Conservation (phyloP, 1,140 invertebrate genomes). For the Ceratoteleas bidentatus region DNA sequence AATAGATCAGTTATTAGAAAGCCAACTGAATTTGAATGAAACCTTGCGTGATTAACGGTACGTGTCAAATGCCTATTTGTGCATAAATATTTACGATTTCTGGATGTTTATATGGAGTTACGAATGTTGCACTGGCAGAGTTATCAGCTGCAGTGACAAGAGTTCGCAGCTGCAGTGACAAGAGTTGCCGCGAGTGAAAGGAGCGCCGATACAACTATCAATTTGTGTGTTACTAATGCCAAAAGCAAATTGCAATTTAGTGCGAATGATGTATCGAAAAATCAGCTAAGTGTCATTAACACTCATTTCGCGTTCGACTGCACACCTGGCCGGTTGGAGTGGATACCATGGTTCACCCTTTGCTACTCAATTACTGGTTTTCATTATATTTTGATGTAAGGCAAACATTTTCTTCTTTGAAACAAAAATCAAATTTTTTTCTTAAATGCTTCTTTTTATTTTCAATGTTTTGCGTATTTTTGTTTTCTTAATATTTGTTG, state of each 20-base stretch:
- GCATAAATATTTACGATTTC: slow-evolving; percentile 1
- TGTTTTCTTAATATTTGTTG: no score
- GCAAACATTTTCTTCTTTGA: no score
- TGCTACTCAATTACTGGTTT: no score
- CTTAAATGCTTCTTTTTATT: no score
- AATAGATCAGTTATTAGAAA: background rate
- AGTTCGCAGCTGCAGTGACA: background rate
- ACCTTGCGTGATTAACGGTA: background rate
- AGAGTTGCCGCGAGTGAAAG: background rate
- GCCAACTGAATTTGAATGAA: background rate
- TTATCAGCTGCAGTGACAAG: background rate
- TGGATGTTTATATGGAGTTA: background rate
- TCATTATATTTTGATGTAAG: no score
- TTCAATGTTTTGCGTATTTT: no score
- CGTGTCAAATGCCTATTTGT: background rate
- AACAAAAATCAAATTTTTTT: no score
- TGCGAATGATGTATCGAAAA: background rate
- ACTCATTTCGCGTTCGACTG: background rate
- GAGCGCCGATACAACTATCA: background rate
- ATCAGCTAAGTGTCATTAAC: background rate
- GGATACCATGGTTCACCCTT: no score
- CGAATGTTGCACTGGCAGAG: background rate
- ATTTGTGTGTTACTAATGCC: background rate
- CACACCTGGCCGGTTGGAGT: no score
- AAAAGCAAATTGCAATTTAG: background rate